A percentile compares a stretch with the other conserved stretches of the same genome.
phyloP scores from a whole-genome alignment of 2,113 vertebrate species.

The Martes martes region DNA sequence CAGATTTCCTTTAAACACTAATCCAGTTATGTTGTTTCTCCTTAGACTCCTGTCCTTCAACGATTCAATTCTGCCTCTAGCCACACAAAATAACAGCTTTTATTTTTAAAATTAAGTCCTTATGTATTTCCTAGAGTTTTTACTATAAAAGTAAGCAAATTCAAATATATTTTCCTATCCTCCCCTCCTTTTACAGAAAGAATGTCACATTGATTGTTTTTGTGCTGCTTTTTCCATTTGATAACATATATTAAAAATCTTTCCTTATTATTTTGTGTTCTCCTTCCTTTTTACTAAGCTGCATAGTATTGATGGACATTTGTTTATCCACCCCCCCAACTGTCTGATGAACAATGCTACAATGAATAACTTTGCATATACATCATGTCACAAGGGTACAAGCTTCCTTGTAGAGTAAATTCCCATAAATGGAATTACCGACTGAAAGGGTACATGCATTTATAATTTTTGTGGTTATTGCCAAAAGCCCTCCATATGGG shows the following conservation, averaged over 20 bases:
- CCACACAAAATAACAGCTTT: background rate
- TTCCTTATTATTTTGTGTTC: background rate
- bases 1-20: background rate
- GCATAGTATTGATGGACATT: background rate
- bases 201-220: background rate
- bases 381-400: background rate
- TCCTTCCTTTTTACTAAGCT: background rate
- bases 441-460: background rate
- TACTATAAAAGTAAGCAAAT: background rate
- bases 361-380: background rate
- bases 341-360: background rate
- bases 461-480: slow-evolving; percentile 29
- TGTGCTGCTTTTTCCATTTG: background rate
- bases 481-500: background rate
- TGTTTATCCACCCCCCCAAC: background rate
- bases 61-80: background rate
- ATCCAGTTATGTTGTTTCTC: background rate
- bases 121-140: background rate
- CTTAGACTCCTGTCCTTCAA: background rate
- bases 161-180: background rate
- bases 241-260: background rate
- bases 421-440: background rate
- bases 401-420: slow-evolving; percentile 24
- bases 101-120: background rate
- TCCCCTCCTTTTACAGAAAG: background rate